Conservation (phyloP, 2,888 invertebrate species). For the Glaucopsyche alexis region DNA sequence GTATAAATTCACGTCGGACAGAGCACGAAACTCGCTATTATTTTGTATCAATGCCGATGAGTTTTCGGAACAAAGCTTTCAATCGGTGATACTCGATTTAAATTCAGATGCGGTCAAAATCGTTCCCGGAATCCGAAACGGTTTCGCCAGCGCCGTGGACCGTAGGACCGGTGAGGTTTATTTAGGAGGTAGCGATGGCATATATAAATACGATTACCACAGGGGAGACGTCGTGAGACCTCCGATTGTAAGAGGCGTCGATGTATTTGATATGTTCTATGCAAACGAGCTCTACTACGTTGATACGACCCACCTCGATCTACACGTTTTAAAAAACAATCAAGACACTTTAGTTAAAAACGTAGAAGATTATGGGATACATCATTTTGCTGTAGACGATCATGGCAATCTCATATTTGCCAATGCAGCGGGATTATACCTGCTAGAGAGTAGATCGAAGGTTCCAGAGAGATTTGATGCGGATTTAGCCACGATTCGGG, state of each 20-base stretch:
- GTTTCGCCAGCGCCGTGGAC: slow-evolving; percentile 61
- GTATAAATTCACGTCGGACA: slow-evolving; percentile 55
- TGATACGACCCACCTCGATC: slow-evolving; percentile 53
- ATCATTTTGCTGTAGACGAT: slow-evolving; percentile 53
- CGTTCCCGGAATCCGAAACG: slow-evolving; percentile 57
- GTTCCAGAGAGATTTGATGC: slow-evolving; percentile 45
- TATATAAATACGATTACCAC: slow-evolving; percentile 53
- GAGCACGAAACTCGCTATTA: slow-evolving; percentile 50
- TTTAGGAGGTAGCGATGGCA: slow-evolving; percentile 61
- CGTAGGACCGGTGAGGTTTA: slow-evolving; percentile 50
- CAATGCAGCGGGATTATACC: slow-evolving; percentile 50
- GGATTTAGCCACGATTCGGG: slow-evolving; percentile 49
- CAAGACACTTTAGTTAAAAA: slow-evolving; percentile 42
- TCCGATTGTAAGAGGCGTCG: slow-evolving; percentile 48
- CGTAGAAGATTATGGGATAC: slow-evolving; percentile 49
- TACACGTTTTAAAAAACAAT: slow-evolving; percentile 47
- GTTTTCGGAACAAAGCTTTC: slow-evolving; percentile 61
- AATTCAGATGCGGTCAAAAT: slow-evolving; percentile 46
- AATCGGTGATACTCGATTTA: slow-evolving; percentile 54
- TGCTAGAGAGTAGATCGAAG: slow-evolving; percentile 45
- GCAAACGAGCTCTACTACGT: slow-evolving; percentile 54
- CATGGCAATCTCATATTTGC: slow-evolving; percentile 51
- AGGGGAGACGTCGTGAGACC: slow-evolving; percentile 48
- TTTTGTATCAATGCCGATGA: slow-evolving; percentile 64
- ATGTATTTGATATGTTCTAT: slow-evolving; percentile 59